Conservation (phyloP, 2,797 vertebrate genomes). For the Tokudaia tokunoshimensis region DNA sequence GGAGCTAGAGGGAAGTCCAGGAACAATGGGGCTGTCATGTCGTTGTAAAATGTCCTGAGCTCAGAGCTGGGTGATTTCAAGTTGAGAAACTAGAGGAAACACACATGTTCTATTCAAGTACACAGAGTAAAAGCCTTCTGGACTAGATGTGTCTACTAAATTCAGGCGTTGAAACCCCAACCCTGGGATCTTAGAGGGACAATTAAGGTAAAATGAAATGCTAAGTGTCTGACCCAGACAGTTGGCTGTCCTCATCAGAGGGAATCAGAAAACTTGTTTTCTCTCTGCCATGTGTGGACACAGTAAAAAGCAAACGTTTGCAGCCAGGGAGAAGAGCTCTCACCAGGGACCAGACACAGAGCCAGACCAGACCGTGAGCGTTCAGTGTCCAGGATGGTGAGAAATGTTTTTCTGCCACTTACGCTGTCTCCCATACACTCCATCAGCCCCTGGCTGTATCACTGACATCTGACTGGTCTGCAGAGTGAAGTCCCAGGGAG, state of each 20-base stretch:
- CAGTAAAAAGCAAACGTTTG: background rate
- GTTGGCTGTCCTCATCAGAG: background rate
- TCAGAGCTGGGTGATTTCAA: background rate
- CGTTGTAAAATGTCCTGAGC: background rate
- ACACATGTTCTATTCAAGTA: background rate
- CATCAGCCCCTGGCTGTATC: background rate
- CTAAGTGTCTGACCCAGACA: background rate
- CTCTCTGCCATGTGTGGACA: background rate
- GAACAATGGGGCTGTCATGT: background rate
- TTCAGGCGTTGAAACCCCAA: background rate
- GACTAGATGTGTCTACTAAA: background rate
- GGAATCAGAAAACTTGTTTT: background rate
- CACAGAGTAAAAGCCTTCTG: background rate
- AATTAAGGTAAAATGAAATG: background rate
- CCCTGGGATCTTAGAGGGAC: background rate
- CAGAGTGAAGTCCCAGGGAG: background rate
- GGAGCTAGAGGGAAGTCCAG: background rate
- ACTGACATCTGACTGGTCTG: background rate
- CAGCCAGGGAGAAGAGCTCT: background rate
- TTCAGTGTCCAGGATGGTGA: background rate
- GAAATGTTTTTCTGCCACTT: background rate
- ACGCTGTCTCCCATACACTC: background rate
- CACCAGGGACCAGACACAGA: background rate
- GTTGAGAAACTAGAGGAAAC: background rate
- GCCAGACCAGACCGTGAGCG: background rate